Evolutionary conservation across 2,797 vertebrate species (phyloP).

Genomic region (Borostomias antarcticus): DNA sequence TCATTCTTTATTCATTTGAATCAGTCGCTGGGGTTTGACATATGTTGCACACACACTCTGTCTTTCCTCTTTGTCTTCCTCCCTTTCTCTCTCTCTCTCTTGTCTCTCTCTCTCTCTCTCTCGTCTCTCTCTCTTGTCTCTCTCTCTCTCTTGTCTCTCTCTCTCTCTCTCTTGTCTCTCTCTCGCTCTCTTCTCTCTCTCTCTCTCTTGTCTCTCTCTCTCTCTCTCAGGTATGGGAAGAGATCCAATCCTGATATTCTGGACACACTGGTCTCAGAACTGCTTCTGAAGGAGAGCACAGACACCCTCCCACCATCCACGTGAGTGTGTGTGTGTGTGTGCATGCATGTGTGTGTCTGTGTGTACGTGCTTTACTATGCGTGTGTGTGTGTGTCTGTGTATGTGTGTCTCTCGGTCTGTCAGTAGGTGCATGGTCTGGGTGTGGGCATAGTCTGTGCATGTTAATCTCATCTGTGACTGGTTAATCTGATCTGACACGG

Average conservation of each 20-base stretch:
- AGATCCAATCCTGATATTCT: slow-evolving; percentile 91
- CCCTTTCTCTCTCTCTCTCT: slow-evolving; percentile 9
- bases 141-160: not conserved
- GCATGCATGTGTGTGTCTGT: slow-evolving; percentile 10
- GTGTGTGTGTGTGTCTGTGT: slow-evolving; percentile 12
- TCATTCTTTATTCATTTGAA: not conserved
- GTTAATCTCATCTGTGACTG: not conserved
- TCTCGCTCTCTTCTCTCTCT: not conserved
- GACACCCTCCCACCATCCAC: slow-evolving; percentile 90
- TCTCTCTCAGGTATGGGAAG: slow-evolving; percentile 88
- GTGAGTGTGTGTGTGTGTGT: slow-evolving; percentile 65
- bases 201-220: slow-evolving; percentile 1
- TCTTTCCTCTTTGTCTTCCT: not conserved
- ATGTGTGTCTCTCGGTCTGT: not conserved
- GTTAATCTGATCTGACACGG: not conserved
- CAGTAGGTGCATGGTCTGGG: not conserved
- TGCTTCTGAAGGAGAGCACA: slow-evolving; percentile 90
- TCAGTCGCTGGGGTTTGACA: not conserved
- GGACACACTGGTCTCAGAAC: slow-evolving; percentile 91
- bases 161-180: slow-evolving; percentile 29
- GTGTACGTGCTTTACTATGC: slow-evolving; percentile 1
- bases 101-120: not conserved
- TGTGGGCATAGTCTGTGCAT: not conserved
- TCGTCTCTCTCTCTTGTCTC: slow-evolving; percentile 6
- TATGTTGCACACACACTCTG: not conserved